Evolutionary conservation across 2,113 vertebrate species (phyloP).

Genomic region (Felis chaus): DNA sequence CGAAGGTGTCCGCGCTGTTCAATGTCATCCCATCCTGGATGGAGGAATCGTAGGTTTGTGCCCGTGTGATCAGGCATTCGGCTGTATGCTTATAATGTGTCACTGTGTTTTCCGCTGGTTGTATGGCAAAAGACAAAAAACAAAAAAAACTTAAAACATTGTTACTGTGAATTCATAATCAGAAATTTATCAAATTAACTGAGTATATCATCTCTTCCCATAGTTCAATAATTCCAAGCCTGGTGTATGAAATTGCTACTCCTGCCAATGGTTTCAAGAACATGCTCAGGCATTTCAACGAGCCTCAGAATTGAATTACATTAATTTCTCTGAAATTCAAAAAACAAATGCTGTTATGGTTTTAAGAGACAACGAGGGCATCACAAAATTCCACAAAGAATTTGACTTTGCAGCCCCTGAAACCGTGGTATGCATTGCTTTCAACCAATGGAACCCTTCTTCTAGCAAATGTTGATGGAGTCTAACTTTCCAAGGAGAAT

Average conservation of each 20-base stretch:
- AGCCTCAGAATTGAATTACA: background rate
- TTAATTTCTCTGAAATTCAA: background rate
- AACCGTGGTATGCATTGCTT: background rate
- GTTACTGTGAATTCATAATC: background rate
- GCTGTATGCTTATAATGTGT: rapidly evolving
- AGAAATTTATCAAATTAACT: background rate
- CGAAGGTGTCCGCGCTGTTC: rapidly evolving
- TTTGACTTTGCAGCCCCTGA: background rate
- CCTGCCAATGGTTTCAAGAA: background rate
- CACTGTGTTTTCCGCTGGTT: background rate
- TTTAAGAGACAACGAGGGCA: background rate
- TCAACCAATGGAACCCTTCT: background rate
- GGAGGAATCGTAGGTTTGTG: background rate
- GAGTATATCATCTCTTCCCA: background rate
- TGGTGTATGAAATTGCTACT: background rate
- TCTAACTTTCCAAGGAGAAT: slow-evolving; percentile 33
- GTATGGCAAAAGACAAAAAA: background rate
- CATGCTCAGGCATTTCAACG: background rate
- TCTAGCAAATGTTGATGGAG: background rate
- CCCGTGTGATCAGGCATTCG: too few species aligned
- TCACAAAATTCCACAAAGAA: background rate
- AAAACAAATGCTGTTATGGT: background rate
- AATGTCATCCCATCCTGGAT: background rate
- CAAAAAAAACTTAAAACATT: background rate
- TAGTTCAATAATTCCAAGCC: background rate